Evolutionary conservation across 1,140 invertebrate species (phyloP).

Genomic region (Leptinotarsa defecta): DNA sequence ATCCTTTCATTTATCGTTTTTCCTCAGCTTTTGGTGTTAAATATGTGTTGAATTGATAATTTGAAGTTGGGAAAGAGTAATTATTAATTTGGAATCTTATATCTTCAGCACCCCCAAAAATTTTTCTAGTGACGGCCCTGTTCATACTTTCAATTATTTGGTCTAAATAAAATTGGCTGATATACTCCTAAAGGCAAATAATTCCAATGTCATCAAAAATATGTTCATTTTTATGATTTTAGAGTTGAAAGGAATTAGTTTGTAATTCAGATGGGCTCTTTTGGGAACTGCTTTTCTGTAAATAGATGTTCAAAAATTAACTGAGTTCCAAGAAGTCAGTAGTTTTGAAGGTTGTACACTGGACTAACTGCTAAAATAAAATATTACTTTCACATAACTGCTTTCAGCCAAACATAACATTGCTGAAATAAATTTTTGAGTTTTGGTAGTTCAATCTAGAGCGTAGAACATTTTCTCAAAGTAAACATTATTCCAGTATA

Average conservation of each 20-base stretch:
- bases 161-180: too few relatives aligned
- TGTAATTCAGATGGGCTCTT: neutral
- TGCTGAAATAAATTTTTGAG: neutral
- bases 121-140: too few relatives aligned
- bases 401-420: neutral
- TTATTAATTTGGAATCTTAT: too few relatives aligned
- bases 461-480: neutral
- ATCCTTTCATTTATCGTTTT: too few relatives aligned
- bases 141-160: too few relatives aligned
- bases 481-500: neutral
- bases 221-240: neutral
- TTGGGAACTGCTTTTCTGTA: neutral
- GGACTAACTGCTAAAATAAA: too few relatives aligned
- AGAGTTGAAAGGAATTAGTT: neutral
- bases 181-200: too few relatives aligned
- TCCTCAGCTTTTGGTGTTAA: too few relatives aligned
- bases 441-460: neutral
- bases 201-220: too few relatives aligned
- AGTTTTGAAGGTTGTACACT: neutral
- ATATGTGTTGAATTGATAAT: too few relatives aligned
- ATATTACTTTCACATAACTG: neutral
- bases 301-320: neutral
- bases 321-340: conserved; percentile 1
- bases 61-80: too few relatives aligned
- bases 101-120: too few relatives aligned